Conservation (phyloP, 1,140 invertebrate species). For the Aphis craccivora region DNA sequence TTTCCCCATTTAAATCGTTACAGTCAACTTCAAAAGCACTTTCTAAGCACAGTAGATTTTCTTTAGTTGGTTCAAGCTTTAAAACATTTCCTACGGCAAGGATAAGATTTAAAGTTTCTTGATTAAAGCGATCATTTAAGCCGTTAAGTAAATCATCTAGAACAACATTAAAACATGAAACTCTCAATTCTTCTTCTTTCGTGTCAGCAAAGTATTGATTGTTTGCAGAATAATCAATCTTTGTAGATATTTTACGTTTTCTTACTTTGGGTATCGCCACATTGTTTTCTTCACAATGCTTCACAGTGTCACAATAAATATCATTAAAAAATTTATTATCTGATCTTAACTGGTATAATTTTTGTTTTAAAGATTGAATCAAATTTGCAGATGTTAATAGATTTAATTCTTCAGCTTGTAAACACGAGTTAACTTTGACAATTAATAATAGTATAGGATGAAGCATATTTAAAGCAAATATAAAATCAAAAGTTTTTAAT, state of each 20-base stretch:
- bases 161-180: neutral
- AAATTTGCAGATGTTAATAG: neutral
- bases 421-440: neutral
- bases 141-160: neutral
- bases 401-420: neutral
- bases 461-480: neutral
- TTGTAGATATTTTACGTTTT: conserved; percentile 45
- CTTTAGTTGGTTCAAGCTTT: neutral
- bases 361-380: neutral
- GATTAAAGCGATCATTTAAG: neutral
- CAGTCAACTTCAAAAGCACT: neutral
- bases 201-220: neutral
- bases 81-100: neutral
- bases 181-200: neutral
- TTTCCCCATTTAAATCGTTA: neutral
- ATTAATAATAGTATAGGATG: neutral
- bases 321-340: neutral
- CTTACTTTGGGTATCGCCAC: conserved; percentile 47
- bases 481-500: neutral
- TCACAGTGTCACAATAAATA: neutral
- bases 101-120: neutral
- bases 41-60: neutral
- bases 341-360: neutral
- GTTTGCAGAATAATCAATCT: neutral
- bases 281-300: conserved; percentile 17